Base-by-base conservation (phyloP, 92 coral and sea anemone genomes). In the Chrysogorgia sp. region DNA sequence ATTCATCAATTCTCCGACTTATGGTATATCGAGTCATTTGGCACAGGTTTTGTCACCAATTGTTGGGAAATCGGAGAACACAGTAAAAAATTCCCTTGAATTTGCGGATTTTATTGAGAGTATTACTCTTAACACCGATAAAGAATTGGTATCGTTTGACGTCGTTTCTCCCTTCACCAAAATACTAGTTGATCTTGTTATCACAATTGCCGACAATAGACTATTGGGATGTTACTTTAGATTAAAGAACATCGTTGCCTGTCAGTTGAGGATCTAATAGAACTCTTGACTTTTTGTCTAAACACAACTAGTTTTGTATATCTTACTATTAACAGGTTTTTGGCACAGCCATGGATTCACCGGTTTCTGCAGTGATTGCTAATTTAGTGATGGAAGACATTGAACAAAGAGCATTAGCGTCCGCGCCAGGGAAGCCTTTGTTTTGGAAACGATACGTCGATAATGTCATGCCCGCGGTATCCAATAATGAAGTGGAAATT, bases 121-220 rank as follows among this genome's bases (percentile, higher is more conserved):
- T 82, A 62, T 10, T 49, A 71, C 81, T 72, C 71, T 49, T 41
- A 33, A 58, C 34, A 28, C 86, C 47, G 52, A 40, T 45, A 10
- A 48, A 40, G 53, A 26, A 20, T 49, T 75, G 82, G 67, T 67
- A 10, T 75, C 82, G 9, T 58, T 83, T 20, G 87, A 83, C 65
- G 87, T 75, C 26, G 72, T 67, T 28, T 83, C 87, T 21, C 87
- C 52, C 29, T 65, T 74, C 63, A 82, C 86, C 63, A 63, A 34
- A 30, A 55, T 41, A n/a, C 81, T 75, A 1, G 86, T 75, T 21
- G 87, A 65, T 65, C 81, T 64, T 24, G 77, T 76, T 22, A 58
- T 63, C 62, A 60, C 19, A 23, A 40, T 71, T 72, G 71, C 71
- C 56, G 71, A 47, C 41, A 71, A 17, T 10, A 43, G 61, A 20